Conservation (phyloP, 1,140 invertebrate genomes). For the Carposina sasakii region DNA sequence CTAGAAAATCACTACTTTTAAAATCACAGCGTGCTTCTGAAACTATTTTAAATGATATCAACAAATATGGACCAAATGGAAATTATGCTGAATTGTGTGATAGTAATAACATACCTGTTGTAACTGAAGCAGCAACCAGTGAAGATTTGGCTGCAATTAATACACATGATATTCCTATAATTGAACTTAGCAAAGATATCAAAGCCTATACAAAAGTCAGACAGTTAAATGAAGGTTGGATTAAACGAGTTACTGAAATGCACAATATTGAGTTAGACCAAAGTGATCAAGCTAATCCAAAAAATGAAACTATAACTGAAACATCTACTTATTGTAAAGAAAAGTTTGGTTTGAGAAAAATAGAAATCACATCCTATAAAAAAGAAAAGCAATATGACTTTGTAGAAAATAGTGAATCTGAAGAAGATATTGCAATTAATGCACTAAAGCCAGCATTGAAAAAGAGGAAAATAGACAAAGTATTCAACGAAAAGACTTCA, state of each 20-base stretch:
- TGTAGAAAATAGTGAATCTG: conserved; percentile 79
- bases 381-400: conserved; percentile 71
- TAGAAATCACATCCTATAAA: conserved; percentile 34
- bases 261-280: background rate
- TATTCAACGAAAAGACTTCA: too few relatives aligned
- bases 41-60: conserved; percentile 1
- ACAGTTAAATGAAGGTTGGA: conserved; percentile 73
- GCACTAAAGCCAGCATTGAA: conserved; percentile 64
- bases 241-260: conserved; percentile 61
- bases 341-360: conserved; percentile 60
- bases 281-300: background rate
- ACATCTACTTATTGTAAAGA: conserved; percentile 5
- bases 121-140: too few relatives aligned
- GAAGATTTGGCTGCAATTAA: too few relatives aligned
- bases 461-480: conserved; percentile 50
- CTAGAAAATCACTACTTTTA: conserved; percentile 77
- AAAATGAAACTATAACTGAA: conserved; percentile 7
- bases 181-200: too few relatives aligned
- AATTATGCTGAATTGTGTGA: too few relatives aligned
- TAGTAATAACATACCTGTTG: too few relatives aligned
- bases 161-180: too few relatives aligned
- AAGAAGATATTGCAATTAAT: conserved; percentile 62
- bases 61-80: too few relatives aligned
- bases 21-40: conserved; percentile 23
- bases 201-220: too few relatives aligned